A percentile compares a stretch with the other conserved stretches of the same genome.
These are phyloP conservation scores for Sarcophaga subvicina DNA, from an alignment of 2,888 invertebrate species.

Conservation along the genomic window DNA sequence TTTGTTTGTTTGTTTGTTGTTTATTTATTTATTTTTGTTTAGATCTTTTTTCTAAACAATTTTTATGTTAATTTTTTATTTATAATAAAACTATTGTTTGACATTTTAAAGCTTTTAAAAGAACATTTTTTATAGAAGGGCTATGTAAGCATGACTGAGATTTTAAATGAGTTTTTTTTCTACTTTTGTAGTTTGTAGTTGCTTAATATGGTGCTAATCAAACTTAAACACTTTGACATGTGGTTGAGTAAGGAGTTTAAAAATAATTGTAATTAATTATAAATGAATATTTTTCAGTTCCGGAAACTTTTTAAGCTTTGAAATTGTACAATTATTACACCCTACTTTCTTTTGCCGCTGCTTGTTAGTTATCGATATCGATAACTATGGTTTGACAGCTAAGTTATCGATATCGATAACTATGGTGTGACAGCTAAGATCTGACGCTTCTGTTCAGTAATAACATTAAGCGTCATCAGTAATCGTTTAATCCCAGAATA, in stretches of 20 bases:
- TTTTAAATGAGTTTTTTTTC: not conserved
- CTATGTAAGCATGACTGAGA: not conserved
- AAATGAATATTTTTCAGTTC: not conserved
- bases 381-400: too few species aligned
- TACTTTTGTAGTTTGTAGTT: slow-evolving; percentile 16
- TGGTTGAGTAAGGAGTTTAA: not conserved
- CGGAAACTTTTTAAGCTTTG: not conserved
- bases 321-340: not conserved
- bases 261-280: not conserved
- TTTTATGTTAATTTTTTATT: slow-evolving; percentile 40
- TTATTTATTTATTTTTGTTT: slow-evolving; percentile 1
- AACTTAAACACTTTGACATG: slow-evolving; percentile 29
- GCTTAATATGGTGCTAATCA: slow-evolving; percentile 43
- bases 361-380: too few species aligned
- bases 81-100: slow-evolving; percentile 44
- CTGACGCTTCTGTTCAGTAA: too few species aligned
- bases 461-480: too few species aligned
- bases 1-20: not conserved
- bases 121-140: not conserved
- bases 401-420: too few species aligned
- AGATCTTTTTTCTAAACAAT: slow-evolving; percentile 4
- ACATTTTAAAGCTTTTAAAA: slow-evolving; percentile 39
- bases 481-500: too few species aligned
- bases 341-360: too few species aligned
- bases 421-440: too few species aligned